A percentile compares a stretch with the other conserved stretches of the same genome.
Evolutionary conservation across 2,888 invertebrate species (phyloP).

Genomic region (Formica aserva): DNA sequence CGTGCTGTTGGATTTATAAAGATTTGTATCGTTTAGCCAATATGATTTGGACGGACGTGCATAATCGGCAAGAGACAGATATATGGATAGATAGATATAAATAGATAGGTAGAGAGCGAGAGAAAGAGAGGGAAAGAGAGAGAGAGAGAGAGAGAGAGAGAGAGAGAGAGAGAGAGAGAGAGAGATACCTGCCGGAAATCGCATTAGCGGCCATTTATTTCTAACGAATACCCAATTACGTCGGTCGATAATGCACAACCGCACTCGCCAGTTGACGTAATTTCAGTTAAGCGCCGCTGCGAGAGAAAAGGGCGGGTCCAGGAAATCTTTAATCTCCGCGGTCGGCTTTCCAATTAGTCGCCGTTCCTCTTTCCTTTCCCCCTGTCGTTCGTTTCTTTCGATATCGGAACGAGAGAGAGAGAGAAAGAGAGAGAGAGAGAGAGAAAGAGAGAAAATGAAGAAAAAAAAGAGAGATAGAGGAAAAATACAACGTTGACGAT

Average conservation of each 20-base stretch:
- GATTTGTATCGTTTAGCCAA: slow-evolving; percentile 66
- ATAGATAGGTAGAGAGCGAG: background rate
- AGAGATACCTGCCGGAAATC: slow-evolving; percentile 71
- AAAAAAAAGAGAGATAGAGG: too few species aligned
- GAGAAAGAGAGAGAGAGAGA: background rate
- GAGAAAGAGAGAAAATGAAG: background rate
- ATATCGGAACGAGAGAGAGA: slow-evolving; percentile 10
- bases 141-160: too few species aligned
- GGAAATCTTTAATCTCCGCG: slow-evolving; percentile 64
- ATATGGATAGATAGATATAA: background rate
- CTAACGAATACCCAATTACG: slow-evolving; percentile 76
- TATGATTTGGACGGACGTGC: slow-evolving; percentile 61
- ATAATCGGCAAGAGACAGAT: slow-evolving; percentile 67
- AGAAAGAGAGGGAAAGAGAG: too few species aligned
- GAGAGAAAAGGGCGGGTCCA: slow-evolving; percentile 47
- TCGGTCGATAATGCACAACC: slow-evolving; percentile 60
- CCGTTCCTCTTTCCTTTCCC: background rate
- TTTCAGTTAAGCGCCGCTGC: slow-evolving; percentile 46
- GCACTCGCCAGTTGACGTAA: slow-evolving; percentile 53
- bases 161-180: background rate
- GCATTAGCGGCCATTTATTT: slow-evolving; percentile 77
- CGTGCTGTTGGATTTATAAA: slow-evolving; percentile 27
- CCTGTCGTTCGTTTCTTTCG: slow-evolving; percentile 21
- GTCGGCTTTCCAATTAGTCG: slow-evolving; percentile 68
- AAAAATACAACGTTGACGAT: background rate